A percentile compares a stretch with the other conserved stretches of the same genome.
Evolutionary conservation across 2,113 vertebrate species (phyloP).

Genomic region (Saimiri boliviensis): DNA sequence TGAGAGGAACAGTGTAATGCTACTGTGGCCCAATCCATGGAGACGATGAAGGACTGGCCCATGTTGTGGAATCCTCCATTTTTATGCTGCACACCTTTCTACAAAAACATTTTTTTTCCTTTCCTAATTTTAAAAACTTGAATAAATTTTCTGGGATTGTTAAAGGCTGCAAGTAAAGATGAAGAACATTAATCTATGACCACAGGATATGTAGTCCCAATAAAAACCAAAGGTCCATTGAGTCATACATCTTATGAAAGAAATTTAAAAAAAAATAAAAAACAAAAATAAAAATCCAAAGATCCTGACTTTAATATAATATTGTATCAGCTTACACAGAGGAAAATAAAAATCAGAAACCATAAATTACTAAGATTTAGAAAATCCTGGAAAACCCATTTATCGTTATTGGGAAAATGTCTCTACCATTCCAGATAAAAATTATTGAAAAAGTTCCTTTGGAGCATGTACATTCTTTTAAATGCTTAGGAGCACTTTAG

Average conservation of each 20-base stretch:
- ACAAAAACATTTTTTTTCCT: background rate
- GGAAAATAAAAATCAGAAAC: background rate
- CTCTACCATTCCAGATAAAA: background rate
- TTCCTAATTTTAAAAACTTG: background rate
- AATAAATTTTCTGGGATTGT: background rate
- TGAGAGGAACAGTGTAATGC: accelerated
- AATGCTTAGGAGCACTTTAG: background rate
- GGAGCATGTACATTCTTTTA: background rate
- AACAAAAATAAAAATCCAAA: background rate
- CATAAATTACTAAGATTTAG: background rate
- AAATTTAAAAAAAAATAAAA: too few species aligned
- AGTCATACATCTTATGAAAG: too few species aligned
- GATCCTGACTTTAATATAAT: background rate
- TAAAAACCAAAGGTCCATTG: background rate
- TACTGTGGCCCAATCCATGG: accelerated
- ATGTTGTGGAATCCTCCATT: background rate
- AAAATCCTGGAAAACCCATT: background rate
- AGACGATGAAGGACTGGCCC: too few species aligned
- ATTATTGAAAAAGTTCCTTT: background rate
- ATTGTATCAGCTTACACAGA: background rate
- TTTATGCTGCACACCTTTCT: background rate
- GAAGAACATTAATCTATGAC: background rate
- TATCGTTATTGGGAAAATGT: background rate
- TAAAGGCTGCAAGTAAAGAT: background rate
- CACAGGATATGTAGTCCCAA: background rate